A percentile compares a stretch with the other conserved stretches of the same genome.
Conservation (phyloP, 1,140 invertebrate species). For the Bombus balteatus region DNA sequence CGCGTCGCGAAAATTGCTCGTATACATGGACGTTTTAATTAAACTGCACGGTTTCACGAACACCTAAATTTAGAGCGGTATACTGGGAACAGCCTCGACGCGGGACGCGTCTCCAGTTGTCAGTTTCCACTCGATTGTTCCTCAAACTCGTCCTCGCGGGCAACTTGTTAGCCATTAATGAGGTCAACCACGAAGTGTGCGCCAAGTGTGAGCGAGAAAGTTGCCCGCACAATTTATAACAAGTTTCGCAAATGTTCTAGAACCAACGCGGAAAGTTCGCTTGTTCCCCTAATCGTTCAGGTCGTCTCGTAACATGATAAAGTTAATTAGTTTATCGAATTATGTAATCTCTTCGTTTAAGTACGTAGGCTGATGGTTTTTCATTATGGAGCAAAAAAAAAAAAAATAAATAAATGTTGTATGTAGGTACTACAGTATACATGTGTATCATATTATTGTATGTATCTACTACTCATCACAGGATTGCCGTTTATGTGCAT, state of each 20-base stretch:
- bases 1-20: neutral
- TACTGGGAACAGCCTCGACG: neutral
- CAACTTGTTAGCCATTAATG: constrained; percentile 34
- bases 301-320: neutral
- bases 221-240: constrained; percentile 7
- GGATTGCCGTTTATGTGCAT: too few species aligned
- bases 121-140: constrained; percentile 38
- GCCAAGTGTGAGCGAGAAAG: constrained; percentile 8
- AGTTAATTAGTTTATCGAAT: constrained; percentile 17
- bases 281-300: constrained; percentile 6
- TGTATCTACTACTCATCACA: too few species aligned
- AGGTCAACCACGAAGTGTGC: constrained; percentile 31
- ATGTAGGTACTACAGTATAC: too few species aligned
- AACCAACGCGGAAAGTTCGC: neutral
- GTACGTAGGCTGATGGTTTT: neutral
- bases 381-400: neutral
- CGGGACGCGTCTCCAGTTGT: constrained; percentile 18
- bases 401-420: neutral
- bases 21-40: neutral
- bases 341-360: neutral
- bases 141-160: constrained; percentile 16
- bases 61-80: neutral
- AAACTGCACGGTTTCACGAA: neutral
- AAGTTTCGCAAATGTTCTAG: constrained; percentile 18
- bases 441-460: too few species aligned